Evolutionary conservation across 2,797 vertebrate species (phyloP), one percentile per base, ranked within the genome.

Genomic region (Tangara arthus): DNA sequence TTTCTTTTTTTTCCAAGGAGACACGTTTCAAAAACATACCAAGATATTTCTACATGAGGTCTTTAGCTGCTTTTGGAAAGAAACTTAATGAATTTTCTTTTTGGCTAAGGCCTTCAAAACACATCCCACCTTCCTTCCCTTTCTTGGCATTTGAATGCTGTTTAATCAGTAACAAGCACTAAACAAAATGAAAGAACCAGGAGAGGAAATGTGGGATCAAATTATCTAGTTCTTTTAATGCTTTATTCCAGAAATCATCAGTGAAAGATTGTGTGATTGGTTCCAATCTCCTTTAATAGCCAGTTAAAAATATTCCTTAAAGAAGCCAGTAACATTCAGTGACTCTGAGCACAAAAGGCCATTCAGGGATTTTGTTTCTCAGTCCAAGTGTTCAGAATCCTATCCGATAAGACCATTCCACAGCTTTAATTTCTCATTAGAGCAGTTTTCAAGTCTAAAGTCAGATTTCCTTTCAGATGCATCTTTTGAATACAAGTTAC

Each of bases 311-410:
- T 34, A 28, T 93, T 95, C 65, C 76, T 94, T 84, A 61, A 91
- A 95, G 76, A 73, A 82, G 70, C 61, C 82, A 91, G 70, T 82
- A 97, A 95, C 28, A 2, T 94, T 85, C 85, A 84, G n/a, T 92
- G 76, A 87, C 65, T 95, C 55, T 60, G 53, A 88, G 53, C 50
- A 97, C 95, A 97, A 97, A 97, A 94, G 95, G 44, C 84, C 88
- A 96, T 97, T 97, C 96, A 98, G 86, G 76, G 94, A 97, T 97
- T 97, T 94, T 97, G 94, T 98, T 97, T 97, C 98, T 91, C 56
- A 79, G 6, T n/a, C 72, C 84, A 81, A 97, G 72, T 79, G 87
- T 81, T 82, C 75, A 95, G 73, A 90, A 73, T 94, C 85, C 35
- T 94, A 93, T 78, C 76, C 0, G 94, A 97, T 97, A 97, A 50